A percentile compares a stretch with the other conserved stretches of the same genome.
Conservation (phyloP, 2,888 invertebrate species). For the Amphipyra tragopoginis region DNA sequence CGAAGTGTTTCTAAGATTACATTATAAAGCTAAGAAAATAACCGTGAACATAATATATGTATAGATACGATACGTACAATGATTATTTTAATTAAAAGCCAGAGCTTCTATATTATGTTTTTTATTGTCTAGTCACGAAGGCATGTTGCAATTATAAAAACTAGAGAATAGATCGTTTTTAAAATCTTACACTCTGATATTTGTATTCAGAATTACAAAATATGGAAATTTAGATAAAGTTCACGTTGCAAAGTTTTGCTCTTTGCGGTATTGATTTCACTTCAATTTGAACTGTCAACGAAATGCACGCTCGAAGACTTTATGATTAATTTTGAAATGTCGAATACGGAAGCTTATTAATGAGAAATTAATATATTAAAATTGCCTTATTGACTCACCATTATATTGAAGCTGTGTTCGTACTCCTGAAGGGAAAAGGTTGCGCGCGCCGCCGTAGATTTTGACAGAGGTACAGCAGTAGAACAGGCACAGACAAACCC, state of each 20-base stretch:
- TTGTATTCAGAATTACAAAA: slow-evolving; percentile 18
- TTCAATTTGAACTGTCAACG: slow-evolving; percentile 30
- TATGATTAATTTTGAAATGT: slow-evolving; percentile 8
- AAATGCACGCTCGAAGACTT: slow-evolving; percentile 10
- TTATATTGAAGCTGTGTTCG: too few relatives aligned
- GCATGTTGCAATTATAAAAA: not conserved
- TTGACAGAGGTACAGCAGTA: too few relatives aligned
- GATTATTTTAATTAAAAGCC: not conserved
- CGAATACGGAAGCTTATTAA: too few relatives aligned
- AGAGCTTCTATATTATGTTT: not conserved
- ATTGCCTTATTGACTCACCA: too few relatives aligned
- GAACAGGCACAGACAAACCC: too few relatives aligned
- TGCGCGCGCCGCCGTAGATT: too few relatives aligned
- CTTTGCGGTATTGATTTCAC: slow-evolving; percentile 9
- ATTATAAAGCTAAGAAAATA: slow-evolving; percentile 10
- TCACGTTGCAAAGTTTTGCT: not conserved
- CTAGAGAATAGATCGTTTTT: not conserved
- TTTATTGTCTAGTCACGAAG: slow-evolving; percentile 14
- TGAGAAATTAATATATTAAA: too few relatives aligned
- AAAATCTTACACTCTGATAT: not conserved
- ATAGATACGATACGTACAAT: not conserved
- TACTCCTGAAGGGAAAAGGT: too few relatives aligned
- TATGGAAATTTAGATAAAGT: slow-evolving; percentile 9
- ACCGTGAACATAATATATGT: not conserved
- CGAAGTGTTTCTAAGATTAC: not conserved